Percentiles rank a stretch among this genome's conserved stretches.
phyloP scores from a whole-genome alignment of 2,797 vertebrate genomes.

The Squalus acanthias region DNA sequence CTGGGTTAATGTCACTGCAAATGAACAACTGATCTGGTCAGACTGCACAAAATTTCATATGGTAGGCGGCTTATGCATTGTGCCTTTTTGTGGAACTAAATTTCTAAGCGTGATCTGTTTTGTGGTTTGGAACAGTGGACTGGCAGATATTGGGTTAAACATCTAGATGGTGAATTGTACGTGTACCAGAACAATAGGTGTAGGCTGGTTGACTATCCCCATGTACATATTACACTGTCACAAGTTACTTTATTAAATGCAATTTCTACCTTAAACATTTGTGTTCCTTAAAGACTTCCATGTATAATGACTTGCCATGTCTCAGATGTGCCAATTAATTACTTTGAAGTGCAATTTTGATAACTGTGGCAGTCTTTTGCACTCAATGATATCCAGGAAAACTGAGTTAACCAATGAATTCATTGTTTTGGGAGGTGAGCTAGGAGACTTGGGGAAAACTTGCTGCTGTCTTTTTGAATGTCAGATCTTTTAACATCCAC shows the following conservation, averaged over 20 bases:
- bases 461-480: no score
- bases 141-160: background rate
- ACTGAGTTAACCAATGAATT: no score
- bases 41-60: background rate
- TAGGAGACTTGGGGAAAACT: no score
- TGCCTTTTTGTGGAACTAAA: background rate
- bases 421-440: no score
- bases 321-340: background rate
- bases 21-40: background rate
- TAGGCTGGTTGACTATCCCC: slow-evolving; percentile 10
- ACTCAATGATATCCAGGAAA: no score
- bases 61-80: background rate
- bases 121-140: background rate
- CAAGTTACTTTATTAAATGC: slow-evolving; percentile 34
- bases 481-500: no score
- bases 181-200: background rate
- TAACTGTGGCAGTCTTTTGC: background rate
- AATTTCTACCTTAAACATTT: slow-evolving; percentile 20
- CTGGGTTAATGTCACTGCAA: background rate
- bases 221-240: slow-evolving; percentile 31
- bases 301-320: background rate
- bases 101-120: background rate
- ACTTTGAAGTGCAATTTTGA: background rate
- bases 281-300: background rate
- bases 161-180: background rate